A percentile compares a stretch with the other conserved stretches of the same genome.
Conservation (phyloP, 1,140 invertebrate genomes). For the Lordiphosa mommai region DNA sequence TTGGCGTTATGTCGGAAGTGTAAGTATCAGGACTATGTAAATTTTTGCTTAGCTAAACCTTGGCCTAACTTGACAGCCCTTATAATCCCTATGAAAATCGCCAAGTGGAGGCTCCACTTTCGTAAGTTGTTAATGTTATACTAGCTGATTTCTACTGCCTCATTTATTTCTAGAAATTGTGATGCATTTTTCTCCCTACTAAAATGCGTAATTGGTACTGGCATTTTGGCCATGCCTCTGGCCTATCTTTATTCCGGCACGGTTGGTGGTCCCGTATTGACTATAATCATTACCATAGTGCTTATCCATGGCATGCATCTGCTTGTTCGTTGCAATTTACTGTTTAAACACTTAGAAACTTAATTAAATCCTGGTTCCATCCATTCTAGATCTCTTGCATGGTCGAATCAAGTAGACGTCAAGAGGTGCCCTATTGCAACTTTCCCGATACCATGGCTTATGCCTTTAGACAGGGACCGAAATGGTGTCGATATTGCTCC, state of each 20-base stretch:
- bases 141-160: not conserved
- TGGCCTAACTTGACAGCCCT: not conserved
- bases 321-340: slow-evolving; percentile 10
- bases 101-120: slow-evolving; percentile 9
- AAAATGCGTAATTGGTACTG: slow-evolving; percentile 35
- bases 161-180: slow-evolving; percentile 1
- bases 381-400: slow-evolving; percentile 23
- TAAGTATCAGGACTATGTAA: no score
- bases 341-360: not conserved
- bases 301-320: slow-evolving; percentile 40
- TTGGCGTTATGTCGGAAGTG: no score
- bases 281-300: not conserved
- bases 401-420: slow-evolving; percentile 29
- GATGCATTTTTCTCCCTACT: slow-evolving; percentile 24
- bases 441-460: slow-evolving; percentile 26
- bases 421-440: slow-evolving; percentile 18
- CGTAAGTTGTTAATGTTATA: slow-evolving; percentile 25
- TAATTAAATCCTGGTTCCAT: slow-evolving; percentile 2
- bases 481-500: slow-evolving; percentile 7
- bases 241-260: slow-evolving; percentile 21
- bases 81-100: slow-evolving; percentile 38
- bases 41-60: no score
- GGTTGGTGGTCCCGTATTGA: slow-evolving; percentile 9
- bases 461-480: slow-evolving; percentile 26
- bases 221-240: slow-evolving; percentile 37